phyloP scores from a whole-genome alignment of 2,797 vertebrate genomes.

The Platalea minor region DNA sequence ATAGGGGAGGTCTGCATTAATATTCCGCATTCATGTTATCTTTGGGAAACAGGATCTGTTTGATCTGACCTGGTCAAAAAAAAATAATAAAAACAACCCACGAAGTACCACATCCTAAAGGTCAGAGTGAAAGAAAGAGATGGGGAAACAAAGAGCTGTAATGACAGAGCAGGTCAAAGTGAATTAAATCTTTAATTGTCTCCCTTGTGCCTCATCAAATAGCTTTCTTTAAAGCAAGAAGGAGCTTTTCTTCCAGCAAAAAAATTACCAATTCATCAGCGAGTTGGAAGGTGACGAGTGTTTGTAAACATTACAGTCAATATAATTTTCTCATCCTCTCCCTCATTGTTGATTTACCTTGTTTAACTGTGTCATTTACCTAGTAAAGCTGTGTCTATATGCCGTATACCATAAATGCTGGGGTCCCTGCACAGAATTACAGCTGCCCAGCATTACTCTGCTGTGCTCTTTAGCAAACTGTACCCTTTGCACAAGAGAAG shows the following conservation, averaged over 20 bases:
- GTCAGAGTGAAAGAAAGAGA: conserved; percentile 20
- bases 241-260: conserved; percentile 50
- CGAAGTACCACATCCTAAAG: background rate
- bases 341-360: conserved; percentile 30
- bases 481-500: background rate
- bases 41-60: conserved; percentile 34
- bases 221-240: conserved; percentile 46
- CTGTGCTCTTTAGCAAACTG: background rate
- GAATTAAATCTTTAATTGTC: conserved; percentile 66
- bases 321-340: conserved; percentile 48
- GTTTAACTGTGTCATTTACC: background rate
- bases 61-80: conserved; percentile 8
- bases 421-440: background rate
- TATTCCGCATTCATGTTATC: conserved; percentile 21
- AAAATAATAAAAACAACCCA: background rate
- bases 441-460: background rate
- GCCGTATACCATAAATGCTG: background rate
- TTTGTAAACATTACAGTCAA: conserved; percentile 57
- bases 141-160: conserved; percentile 46
- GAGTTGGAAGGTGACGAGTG: conserved; percentile 33
- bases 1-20: conserved; percentile 17
- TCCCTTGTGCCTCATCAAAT: conserved; percentile 36
- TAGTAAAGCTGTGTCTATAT: background rate
- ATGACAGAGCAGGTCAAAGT: conserved; percentile 58
- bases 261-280: conserved; percentile 49